A percentile compares a stretch with the other conserved stretches of the same genome.
Conservation (phyloP, 2,113 vertebrate species). For the Odocoileus virginianus region DNA sequence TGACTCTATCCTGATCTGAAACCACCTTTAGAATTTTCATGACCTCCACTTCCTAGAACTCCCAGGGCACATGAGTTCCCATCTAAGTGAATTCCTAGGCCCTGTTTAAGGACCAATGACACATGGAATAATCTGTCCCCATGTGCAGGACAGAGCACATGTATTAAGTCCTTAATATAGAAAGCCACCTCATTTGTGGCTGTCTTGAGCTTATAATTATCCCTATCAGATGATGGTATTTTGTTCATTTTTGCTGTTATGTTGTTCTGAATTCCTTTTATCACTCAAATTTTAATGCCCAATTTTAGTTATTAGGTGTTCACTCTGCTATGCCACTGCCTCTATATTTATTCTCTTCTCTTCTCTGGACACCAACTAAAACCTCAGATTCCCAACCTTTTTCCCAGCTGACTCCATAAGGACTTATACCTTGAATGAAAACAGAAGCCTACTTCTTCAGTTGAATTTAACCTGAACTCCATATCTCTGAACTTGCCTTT, state of each 20-base stretch:
- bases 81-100: neutral
- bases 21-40: neutral
- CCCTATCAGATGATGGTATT: neutral
- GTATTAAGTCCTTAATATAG: neutral
- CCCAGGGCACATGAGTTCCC: neutral
- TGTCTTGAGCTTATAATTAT: neutral
- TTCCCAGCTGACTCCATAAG: neutral
- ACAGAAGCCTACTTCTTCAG: neutral
- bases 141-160: neutral
- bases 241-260: neutral
- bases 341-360: neutral
- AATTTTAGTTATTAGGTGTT: neutral
- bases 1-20: neutral
- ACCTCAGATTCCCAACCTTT: neutral
- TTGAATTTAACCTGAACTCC: neutral
- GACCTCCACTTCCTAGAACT: neutral
- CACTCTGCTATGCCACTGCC: neutral
- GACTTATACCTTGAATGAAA: neutral
- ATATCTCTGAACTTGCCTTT: neutral
- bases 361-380: neutral
- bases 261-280: neutral
- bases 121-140: neutral
- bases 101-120: neutral
- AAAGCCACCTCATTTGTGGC: neutral
- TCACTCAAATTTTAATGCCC: neutral